Percentiles rank a stretch among this genome's conserved stretches.
phyloP scores from a whole-genome alignment of 1,140 invertebrate genomes.

The Vanessa tameamea region DNA sequence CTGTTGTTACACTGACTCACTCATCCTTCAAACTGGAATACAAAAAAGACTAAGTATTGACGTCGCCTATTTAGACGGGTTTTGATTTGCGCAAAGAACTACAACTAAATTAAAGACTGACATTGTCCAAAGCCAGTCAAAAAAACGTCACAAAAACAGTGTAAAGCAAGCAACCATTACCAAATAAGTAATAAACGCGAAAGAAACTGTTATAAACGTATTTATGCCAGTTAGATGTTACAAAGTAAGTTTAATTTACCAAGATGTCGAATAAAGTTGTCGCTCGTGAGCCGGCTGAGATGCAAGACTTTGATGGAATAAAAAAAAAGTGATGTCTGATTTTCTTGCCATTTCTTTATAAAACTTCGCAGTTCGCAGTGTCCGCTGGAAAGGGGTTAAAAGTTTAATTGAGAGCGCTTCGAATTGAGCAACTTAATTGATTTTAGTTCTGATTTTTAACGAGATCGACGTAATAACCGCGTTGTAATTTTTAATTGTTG shows the following conservation, averaged over 20 bases:
- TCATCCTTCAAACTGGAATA: too few relatives aligned
- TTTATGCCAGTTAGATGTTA: background rate
- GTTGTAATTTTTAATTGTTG: background rate
- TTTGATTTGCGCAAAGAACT: too few relatives aligned
- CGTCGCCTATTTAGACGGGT: too few relatives aligned
- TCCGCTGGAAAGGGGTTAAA: constrained; percentile 8
- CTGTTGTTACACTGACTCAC: too few relatives aligned
- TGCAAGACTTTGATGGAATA: constrained; percentile 7
- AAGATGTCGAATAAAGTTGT: constrained; percentile 20
- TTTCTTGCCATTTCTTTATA: constrained; percentile 19
- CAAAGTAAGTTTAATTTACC: constrained; percentile 18
- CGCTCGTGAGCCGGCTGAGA: constrained; percentile 4
- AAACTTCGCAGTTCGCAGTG: constrained; percentile 16
- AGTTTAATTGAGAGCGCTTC: constrained; percentile 28
- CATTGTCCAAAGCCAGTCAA: too few relatives aligned
- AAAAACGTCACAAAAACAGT: too few relatives aligned
- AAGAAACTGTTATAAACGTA: background rate
- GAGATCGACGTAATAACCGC: background rate
- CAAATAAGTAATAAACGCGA: too few relatives aligned
- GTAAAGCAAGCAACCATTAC: too few relatives aligned
- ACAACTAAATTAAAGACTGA: too few relatives aligned
- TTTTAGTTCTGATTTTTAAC: constrained; percentile 21
- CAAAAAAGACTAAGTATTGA: too few relatives aligned
- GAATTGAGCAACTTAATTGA: constrained; percentile 20
- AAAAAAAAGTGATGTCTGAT: constrained; percentile 20